Base-by-base conservation (phyloP, 1,140 invertebrate species). In the Pogonomyrmex californicus region DNA sequence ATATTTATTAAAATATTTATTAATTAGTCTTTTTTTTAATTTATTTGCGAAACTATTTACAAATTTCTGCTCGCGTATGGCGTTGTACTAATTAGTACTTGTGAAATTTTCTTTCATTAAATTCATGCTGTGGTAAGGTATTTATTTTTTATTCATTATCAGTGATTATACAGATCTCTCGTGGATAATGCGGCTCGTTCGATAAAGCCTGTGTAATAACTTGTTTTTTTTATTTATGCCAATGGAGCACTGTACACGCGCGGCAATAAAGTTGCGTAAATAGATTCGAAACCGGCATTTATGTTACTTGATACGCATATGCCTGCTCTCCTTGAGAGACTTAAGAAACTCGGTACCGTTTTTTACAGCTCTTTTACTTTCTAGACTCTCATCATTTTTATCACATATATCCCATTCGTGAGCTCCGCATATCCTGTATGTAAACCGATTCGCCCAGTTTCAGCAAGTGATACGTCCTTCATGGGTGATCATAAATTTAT, bases 361-460 rank as follows among this genome's bases (percentile, higher is more conserved):
- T 73, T 75, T 0, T 23, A 49, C 12, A 33, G 41, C 41, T 73
- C 79, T 30, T 71, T 75, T 54, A 75, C 68, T 83, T 75, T 83
- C 79, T 75, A 83, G 30, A 83, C 30, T 75, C 66, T 71, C 41
- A 60, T 83, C 30, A 83, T 75, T 73, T 83, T 75, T 83, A 51
- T 70, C 33, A 47, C 4, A 47, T 7, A 47, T 7, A 44, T 56
- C 47, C 9, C 12, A 49, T 36, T 23, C 38, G 23, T 23, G 23
- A 23, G 23, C 23, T 23, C 23, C 23, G 23, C 23, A 23, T 23
- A 23, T 23, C 23, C 23, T 23, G 23, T 23, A n/a, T 33, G 30
- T 2, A 30, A 44, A 7, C 12, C 66, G 10, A 83, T 47, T 82
- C 41, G 51, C 6, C n/a, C 38, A 23, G 78, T 58, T 44, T 60